Conservation (phyloP, 2,113 vertebrate species). For the Gymnobelideus leadbeateri region DNA sequence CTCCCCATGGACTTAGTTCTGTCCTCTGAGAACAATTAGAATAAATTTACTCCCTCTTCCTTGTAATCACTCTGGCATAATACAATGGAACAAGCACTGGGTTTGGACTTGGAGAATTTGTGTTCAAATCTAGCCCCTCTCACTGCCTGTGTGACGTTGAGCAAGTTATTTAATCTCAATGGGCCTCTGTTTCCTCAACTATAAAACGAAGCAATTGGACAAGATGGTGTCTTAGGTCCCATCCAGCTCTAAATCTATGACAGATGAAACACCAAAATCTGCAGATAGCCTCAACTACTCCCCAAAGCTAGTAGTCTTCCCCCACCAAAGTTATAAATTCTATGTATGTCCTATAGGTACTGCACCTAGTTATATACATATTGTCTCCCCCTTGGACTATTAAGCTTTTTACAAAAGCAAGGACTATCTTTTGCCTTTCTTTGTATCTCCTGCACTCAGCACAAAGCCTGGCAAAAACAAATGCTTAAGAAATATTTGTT, state of each 20-base stretch:
- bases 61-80: neutral
- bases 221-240: neutral
- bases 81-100: neutral
- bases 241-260: neutral
- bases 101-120: neutral
- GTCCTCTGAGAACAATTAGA: neutral
- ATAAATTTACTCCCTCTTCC: neutral
- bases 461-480: neutral
- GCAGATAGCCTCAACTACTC: neutral
- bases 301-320: neutral
- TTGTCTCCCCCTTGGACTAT: neutral
- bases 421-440: neutral
- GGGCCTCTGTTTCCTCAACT: neutral
- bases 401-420: neutral
- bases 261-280: neutral
- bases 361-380: neutral
- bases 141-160: neutral
- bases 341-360: neutral
- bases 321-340: neutral
- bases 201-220: neutral
- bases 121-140: neutral
- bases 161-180: neutral
- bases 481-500: neutral
- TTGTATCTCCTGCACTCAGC: neutral
- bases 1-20: neutral